Conservation (phyloP, 2,797 vertebrate genomes). For the Falco novaeseelandiae region DNA sequence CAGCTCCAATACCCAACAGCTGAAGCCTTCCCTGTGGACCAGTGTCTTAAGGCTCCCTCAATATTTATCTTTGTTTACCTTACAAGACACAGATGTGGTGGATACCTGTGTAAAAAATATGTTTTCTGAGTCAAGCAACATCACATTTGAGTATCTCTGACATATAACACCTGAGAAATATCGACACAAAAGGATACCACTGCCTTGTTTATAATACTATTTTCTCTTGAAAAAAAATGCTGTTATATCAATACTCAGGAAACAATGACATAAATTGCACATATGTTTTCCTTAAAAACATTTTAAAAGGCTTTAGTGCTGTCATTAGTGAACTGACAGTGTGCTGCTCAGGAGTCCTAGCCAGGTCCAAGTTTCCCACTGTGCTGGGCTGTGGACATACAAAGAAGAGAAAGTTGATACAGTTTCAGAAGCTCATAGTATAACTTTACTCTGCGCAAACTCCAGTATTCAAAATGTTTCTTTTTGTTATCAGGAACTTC, state of each 20-base stretch:
- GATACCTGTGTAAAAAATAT: background rate
- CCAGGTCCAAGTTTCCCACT: background rate
- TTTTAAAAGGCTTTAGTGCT: background rate
- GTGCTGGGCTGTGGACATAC: background rate
- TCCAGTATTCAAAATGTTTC: background rate
- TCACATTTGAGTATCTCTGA: background rate
- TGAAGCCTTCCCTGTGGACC: background rate
- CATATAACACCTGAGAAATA: background rate
- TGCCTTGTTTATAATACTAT: background rate
- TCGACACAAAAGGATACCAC: background rate
- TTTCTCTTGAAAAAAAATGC: background rate
- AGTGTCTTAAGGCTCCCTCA: background rate
- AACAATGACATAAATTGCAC: background rate
- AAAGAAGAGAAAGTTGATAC: background rate
- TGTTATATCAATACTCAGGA: background rate
- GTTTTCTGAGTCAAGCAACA: background rate
- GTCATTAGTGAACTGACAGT: background rate
- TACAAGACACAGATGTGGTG: background rate
- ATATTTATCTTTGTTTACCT: background rate
- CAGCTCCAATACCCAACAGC: background rate
- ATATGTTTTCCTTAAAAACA: background rate
- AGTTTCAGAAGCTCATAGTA: background rate
- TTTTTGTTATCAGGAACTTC: slow-evolving; percentile 7
- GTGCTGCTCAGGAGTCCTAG: background rate
- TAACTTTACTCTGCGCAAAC: background rate